These are phyloP conservation scores for Muntiacus reevesi DNA, from an alignment of 2,113 vertebrate species.

Conservation along the genomic window DNA sequence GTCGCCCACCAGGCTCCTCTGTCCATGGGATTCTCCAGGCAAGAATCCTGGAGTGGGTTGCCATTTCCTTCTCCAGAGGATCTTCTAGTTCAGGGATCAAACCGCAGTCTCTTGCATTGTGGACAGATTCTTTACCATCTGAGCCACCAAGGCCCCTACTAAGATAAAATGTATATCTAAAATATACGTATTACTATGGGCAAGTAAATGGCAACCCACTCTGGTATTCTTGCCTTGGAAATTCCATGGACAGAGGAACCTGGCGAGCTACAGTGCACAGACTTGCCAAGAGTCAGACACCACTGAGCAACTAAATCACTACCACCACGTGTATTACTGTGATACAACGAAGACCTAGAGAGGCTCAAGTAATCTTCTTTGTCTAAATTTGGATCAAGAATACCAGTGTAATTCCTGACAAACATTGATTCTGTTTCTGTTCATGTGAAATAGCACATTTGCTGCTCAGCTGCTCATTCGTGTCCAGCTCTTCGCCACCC, in stretches of 20 bases:
- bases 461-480: neutral
- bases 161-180: neutral
- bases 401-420: too few species aligned
- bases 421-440: neutral
- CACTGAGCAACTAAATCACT: neutral
- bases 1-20: too few species aligned
- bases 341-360: accelerated
- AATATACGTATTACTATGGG: neutral
- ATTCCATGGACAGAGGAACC: neutral
- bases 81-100: neutral
- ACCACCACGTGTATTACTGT: neutral
- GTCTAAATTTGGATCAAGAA: neutral
- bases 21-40: neutral
- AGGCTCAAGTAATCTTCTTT: neutral
- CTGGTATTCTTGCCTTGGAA: neutral
- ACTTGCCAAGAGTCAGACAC: accelerated
- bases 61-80: neutral
- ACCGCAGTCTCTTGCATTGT: neutral
- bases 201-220: neutral
- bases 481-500: neutral
- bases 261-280: neutral
- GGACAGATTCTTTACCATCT: neutral
- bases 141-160: neutral
- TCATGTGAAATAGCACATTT: neutral
- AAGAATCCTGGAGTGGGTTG: neutral